Evolutionary conservation across 2,888 invertebrate species (phyloP), one percentile per base, ranked within the genome.

Genomic region (Dexiosoma caninum): DNA sequence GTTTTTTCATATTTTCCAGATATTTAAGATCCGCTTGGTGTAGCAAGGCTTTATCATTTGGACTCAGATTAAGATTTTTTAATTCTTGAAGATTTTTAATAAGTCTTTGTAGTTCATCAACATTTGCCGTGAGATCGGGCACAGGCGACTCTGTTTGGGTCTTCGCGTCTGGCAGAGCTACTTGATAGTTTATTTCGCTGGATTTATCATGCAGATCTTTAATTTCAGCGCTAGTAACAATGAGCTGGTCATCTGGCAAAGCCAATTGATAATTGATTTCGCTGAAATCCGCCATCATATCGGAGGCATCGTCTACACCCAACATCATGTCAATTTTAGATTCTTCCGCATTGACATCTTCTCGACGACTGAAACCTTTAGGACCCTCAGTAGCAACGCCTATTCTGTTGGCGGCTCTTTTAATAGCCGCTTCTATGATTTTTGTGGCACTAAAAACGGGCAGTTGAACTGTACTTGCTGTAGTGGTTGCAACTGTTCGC

Each of bases 81-180:
- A 89, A 74, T 72, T 89, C 86, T 40, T 88, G 87, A 9, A 92
- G 89, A 67, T 92, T 91, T 42, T 89, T 89, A 23, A 92, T 87
- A 1, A 92, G 85, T 71, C 91, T 90, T 64, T 91, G 90, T 12
- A 92, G 83, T 78, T 91, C 91, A 27, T 88, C 85, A 2, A 91
- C 87, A 84, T 93, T 92, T 23, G 91, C 91, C 46, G 91, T 88
- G 27, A 91, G 86, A 1, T 78, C 82, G 0, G 40, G 32, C 2
- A 62, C 44, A 6, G 70, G 37, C 1, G 19, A 12, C 0, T 77
- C 35, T 30, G 57, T 23, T 1, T 57, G 14, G 44, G 67, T 78
- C 19, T 71, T 72, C 1, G 60, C 19, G 49, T 60, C 21, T 0
- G 88, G 88, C 49, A 85, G 83, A 23, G 86, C 87, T 64, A 87